These are phyloP conservation scores for Pungitius pungitius DNA, from an alignment of 2,113 vertebrate genomes.

Conservation along the genomic window DNA sequence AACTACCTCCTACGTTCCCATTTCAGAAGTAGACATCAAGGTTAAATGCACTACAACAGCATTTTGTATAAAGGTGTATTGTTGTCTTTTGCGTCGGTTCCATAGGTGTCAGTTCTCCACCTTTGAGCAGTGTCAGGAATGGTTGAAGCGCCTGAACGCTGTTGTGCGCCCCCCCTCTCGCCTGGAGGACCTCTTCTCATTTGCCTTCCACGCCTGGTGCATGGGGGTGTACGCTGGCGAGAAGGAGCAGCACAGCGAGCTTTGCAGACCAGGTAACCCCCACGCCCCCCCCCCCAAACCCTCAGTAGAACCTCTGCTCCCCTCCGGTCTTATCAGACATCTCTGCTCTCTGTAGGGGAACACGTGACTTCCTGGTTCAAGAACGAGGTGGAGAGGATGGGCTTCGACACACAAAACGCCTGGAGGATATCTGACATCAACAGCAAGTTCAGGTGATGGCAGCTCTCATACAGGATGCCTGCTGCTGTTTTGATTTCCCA, in stretches of 20 bases:
- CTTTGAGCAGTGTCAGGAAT: slow-evolving; percentile 98
- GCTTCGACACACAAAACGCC: slow-evolving; percentile 97
- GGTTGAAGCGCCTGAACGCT: slow-evolving; percentile 90
- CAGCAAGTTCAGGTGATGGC: slow-evolving; percentile 91
- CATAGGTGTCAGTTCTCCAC: slow-evolving; percentile 94
- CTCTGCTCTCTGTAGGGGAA: slow-evolving; percentile 84
- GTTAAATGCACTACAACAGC: not conserved
- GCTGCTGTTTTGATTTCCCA: slow-evolving; percentile 15
- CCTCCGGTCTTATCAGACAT: slow-evolving; percentile 38
- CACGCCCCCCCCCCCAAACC: not conserved
- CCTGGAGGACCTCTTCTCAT: slow-evolving; percentile 96
- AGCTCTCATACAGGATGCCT: slow-evolving; percentile 34
- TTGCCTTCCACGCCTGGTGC: slow-evolving; percentile 96
- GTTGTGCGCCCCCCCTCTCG: slow-evolving; percentile 88
- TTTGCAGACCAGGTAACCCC: slow-evolving; percentile 90
- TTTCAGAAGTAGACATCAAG: not conserved
- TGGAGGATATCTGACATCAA: slow-evolving; percentile 99
- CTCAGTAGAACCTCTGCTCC: not conserved
- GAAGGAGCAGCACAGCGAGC: slow-evolving; percentile 94
- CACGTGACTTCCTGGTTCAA: slow-evolving; percentile 95
- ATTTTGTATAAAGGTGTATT: not conserved
- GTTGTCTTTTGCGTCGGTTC: not conserved
- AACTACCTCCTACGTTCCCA: not conserved
- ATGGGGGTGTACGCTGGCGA: slow-evolving; percentile 94
- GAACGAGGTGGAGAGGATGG: slow-evolving; percentile 97